A percentile compares a stretch with the other conserved stretches of the same genome.
Evolutionary conservation across 37 sponge, comb jelly and placozoan species (phyloP).

Genomic region (Spongia lamella): DNA sequence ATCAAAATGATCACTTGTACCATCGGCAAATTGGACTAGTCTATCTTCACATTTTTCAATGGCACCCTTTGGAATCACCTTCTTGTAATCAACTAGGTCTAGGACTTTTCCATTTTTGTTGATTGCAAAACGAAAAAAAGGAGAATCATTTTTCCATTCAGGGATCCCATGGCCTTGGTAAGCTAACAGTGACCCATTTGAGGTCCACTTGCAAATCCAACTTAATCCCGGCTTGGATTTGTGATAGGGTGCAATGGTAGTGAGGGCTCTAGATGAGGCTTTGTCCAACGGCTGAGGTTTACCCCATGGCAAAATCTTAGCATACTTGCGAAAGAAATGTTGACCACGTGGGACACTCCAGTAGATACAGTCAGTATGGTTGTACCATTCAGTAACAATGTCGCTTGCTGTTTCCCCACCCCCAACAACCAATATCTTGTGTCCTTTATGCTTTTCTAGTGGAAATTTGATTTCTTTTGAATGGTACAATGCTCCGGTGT

Average conservation of each 20-base stretch:
- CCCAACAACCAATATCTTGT: conserved; percentile 79
- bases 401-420: conserved; percentile 93
- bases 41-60: conserved; percentile 53
- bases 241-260: conserved; percentile 60
- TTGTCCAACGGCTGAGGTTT: conserved; percentile 79
- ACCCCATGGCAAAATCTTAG: conserved; percentile 72
- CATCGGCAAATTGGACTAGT: conserved; percentile 62
- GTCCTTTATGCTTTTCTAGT: conserved; percentile 31
- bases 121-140: conserved; percentile 59
- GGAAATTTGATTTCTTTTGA: conserved; percentile 63
- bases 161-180: conserved; percentile 88
- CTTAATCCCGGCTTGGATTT: conserved; percentile 70
- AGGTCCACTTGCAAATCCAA: conserved; percentile 89
- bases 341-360: conserved; percentile 88
- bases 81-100: conserved; percentile 71
- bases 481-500: conserved; percentile 67
- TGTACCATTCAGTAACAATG: conserved; percentile 71
- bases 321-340: conserved; percentile 81
- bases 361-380: conserved; percentile 65
- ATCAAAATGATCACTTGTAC: conserved; percentile 67
- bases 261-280: conserved; percentile 69
- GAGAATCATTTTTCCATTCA: conserved; percentile 74
- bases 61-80: conserved; percentile 68
- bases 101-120: conserved; percentile 81
- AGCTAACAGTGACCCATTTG: conserved; percentile 75